phyloP scores from a whole-genome alignment of 2,797 vertebrate species.

The Graptemys geographica region DNA sequence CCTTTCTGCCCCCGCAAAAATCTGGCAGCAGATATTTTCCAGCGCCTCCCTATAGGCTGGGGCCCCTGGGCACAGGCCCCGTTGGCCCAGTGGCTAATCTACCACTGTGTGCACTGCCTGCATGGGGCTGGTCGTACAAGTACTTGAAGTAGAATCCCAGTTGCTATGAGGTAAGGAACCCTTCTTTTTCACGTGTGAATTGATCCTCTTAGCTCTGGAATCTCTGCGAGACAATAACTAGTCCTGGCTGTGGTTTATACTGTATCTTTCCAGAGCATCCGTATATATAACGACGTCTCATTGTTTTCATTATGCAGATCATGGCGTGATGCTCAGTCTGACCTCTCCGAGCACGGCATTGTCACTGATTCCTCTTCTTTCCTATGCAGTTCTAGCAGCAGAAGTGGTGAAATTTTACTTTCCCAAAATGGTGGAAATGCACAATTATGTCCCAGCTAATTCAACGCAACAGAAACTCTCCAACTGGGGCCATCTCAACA shows the following conservation, averaged over 20 bases:
- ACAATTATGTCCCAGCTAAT: conserved; percentile 83
- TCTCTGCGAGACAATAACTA: neutral
- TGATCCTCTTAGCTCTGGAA: neutral
- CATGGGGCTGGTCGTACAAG: neutral
- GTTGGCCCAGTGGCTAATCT: too few species aligned
- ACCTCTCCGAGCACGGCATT: neutral
- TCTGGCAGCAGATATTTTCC: too few species aligned
- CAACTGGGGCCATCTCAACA: conserved; percentile 84
- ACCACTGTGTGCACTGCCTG: neutral
- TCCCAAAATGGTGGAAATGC: conserved; percentile 85
- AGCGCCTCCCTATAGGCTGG: too few species aligned
- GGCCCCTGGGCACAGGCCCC: too few species aligned
- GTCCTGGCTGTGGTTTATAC: neutral
- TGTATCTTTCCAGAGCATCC: neutral
- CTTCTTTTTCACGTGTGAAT: neutral
- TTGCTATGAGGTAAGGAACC: neutral
- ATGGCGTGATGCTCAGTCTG: neutral
- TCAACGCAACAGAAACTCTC: conserved; percentile 82
- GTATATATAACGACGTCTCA: too few species aligned
- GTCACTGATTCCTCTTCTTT: neutral
- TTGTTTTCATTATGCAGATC: neutral
- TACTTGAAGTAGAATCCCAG: too few species aligned
- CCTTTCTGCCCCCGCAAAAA: too few species aligned
- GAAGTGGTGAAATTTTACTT: conserved; percentile 85
- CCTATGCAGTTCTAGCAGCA: conserved; percentile 75